phyloP scores from a whole-genome alignment of 2,113 vertebrate genomes.

The Ammodytes marinus region DNA sequence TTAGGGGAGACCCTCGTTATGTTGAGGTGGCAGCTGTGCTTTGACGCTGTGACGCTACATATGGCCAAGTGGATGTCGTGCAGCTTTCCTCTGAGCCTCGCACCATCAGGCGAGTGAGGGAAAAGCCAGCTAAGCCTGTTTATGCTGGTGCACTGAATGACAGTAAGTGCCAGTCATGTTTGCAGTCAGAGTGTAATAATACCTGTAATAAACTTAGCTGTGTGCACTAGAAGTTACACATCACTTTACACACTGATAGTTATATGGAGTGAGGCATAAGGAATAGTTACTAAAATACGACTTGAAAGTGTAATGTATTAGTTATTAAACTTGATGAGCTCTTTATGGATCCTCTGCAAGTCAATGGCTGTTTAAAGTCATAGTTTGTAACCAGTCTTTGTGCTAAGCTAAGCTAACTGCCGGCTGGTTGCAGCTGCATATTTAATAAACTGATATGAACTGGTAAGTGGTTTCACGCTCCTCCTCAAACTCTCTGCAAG shows the following conservation, averaged over 20 bases:
- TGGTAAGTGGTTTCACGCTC: neutral
- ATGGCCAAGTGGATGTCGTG: neutral
- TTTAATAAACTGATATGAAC: neutral
- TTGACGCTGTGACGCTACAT: neutral
- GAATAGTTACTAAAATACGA: neutral
- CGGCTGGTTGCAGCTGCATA: neutral
- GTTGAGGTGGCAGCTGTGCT: conserved; percentile 46
- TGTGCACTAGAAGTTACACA: neutral
- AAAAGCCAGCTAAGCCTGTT: conserved; percentile 49
- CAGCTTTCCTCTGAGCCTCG: conserved; percentile 39
- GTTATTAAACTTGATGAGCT: neutral
- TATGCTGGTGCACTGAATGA: conserved; percentile 15
- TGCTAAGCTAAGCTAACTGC: neutral
- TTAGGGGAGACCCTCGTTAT: neutral
- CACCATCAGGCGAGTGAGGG: conserved; percentile 45
- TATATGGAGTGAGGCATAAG: no score
- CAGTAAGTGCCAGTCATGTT: conserved; percentile 3
- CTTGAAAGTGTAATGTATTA: neutral
- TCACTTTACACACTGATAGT: neutral
- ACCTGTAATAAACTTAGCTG: no score
- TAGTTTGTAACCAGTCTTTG: neutral
- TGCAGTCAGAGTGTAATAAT: neutral
- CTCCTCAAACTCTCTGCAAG: neutral
- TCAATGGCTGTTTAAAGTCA: neutral
- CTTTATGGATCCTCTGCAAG: neutral